These are phyloP conservation scores for Lonchura striata DNA, from an alignment of 2,113 vertebrate genomes.

Conservation along the genomic window DNA sequence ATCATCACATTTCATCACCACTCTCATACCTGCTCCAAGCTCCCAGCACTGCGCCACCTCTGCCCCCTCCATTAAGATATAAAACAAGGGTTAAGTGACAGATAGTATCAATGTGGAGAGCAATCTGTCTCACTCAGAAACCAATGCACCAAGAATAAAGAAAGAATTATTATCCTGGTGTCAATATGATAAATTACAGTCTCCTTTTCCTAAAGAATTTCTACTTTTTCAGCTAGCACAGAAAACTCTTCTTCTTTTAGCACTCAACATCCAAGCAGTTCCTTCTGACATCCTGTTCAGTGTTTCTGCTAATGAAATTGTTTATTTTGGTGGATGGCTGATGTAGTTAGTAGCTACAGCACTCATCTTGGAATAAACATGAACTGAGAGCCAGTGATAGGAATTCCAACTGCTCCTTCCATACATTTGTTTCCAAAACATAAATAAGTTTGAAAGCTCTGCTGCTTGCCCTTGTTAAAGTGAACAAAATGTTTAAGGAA, in stretches of 20 bases:
- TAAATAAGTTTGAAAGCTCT: neutral
- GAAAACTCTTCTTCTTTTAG: neutral
- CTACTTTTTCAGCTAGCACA: neutral
- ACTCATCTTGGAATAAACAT: neutral
- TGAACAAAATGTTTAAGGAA: neutral
- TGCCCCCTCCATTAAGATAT: conserved; percentile 35
- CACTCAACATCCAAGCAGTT: neutral
- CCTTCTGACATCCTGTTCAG: neutral
- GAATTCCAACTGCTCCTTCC: neutral
- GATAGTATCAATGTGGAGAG: conserved; percentile 35
- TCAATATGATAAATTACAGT: conserved; percentile 55
- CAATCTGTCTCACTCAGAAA: conserved; percentile 48
- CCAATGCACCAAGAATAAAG: neutral
- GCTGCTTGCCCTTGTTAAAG: neutral
- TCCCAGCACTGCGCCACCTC: neutral
- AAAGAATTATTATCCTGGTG: conserved; percentile 40
- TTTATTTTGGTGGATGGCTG: conserved; percentile 8
- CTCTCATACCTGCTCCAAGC: neutral
- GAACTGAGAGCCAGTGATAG: neutral
- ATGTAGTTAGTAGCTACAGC: neutral
- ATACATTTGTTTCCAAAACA: neutral
- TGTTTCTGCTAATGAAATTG: neutral
- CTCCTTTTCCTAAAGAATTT: neutral
- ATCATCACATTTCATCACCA: conserved; percentile 47
- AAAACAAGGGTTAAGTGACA: conserved; percentile 56